A percentile compares a stretch with the other conserved stretches of the same genome.
phyloP scores from a whole-genome alignment of 2,888 invertebrate species.

The Dryomyza anilis region DNA sequence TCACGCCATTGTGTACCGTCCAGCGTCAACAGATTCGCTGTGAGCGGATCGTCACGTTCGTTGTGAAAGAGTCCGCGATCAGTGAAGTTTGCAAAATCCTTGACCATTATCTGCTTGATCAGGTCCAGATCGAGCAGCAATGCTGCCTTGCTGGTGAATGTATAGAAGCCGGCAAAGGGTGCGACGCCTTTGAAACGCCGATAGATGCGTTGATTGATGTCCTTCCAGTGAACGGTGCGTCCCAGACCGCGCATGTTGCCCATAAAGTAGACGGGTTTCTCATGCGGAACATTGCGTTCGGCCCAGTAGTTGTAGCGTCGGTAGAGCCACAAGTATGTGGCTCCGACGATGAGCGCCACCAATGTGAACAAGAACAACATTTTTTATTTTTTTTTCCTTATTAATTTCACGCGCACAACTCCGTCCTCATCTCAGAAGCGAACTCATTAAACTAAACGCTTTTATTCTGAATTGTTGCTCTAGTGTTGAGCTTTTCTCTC shows the following conservation, averaged over 20 bases:
- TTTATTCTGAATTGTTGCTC: no score
- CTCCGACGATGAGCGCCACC: background rate
- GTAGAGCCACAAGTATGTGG: background rate
- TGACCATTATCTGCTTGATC: conserved; percentile 44
- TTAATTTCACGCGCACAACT: background rate
- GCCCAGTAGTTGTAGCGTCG: conserved; percentile 40
- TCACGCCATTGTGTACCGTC: conserved; percentile 62
- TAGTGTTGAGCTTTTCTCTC: no score
- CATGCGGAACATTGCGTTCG: conserved; percentile 39
- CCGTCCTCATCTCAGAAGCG: no score
- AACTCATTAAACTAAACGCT: no score
- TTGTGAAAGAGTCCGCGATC: conserved; percentile 45
- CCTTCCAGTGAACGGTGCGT: conserved; percentile 40
- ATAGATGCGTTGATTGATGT: conserved; percentile 26
- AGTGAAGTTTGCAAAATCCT: conserved; percentile 45
- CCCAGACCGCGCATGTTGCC: conserved; percentile 47
- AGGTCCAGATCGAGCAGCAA: conserved; percentile 43
- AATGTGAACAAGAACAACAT: background rate
- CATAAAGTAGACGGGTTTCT: conserved; percentile 34
- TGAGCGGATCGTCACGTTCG: conserved; percentile 51
- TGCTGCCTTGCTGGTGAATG: conserved; percentile 33
- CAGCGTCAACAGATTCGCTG: conserved; percentile 51
- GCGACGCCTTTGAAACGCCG: conserved; percentile 37
- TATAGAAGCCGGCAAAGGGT: conserved; percentile 44
- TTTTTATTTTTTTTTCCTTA: background rate